Evolutionary conservation across 2,888 invertebrate genomes (phyloP), one percentile per base, ranked within the genome.

Genomic region (Odontocerum albicorne): DNA sequence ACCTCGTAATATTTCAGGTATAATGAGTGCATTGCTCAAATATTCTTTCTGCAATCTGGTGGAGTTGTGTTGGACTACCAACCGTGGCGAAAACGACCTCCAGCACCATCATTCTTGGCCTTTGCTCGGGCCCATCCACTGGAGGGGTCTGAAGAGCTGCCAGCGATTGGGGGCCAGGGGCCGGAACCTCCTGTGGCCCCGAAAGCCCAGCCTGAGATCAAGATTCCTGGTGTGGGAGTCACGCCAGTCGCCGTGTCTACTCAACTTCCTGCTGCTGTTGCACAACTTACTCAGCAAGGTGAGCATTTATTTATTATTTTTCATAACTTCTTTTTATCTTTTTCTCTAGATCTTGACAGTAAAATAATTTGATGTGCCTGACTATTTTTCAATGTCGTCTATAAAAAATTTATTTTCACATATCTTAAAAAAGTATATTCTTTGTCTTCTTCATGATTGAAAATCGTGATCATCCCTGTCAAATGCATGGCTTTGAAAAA

Each of bases 21-120:
- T 73, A 84, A 85, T 64, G 90, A 91, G 70, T 85, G 87, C 74
- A 82, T 87, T 65, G 84, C 89, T 65, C 94, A 95, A 77, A 79
- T 90, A 66, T 95, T 87, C 78, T 94, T 90, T 74, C 82, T 95
- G 65, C 90, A 92, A 75, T 85, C 84, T 65, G 89, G 89, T 64
- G 91, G 92, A 61, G 91, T 92, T 74, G 85, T 94, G 80, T 86
- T 92, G 84, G 95, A 96, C 71, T 91, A 88, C 73, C 84, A 84
- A 64, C 78, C 83, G 64, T 95, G 92, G 89, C 86, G 88, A 64
- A 92, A 91, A 72, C 80, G 88, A 65, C 87, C 91, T 62, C 84
- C 89, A 54, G 83, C 85, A 62, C 83, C 87, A 57, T 86, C 87
- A 69, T 86, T 90, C 67, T 68, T 87, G 57, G 82, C 86, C 49